Base-by-base conservation (phyloP, 2,113 vertebrate genomes). In the Elgaria multicarinata region DNA sequence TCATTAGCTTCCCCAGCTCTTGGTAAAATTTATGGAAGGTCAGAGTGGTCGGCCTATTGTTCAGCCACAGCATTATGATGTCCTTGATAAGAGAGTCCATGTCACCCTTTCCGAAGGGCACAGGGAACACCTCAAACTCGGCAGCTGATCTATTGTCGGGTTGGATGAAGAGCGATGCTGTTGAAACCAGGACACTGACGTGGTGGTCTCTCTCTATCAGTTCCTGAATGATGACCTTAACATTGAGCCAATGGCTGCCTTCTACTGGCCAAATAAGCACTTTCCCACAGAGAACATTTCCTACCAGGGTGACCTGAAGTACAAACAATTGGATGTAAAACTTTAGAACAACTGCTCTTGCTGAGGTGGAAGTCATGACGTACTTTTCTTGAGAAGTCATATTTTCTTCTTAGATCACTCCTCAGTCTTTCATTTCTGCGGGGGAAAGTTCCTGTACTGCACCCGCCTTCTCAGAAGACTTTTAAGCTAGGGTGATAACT, bases 161-260 rank as follows among this genome's bases (percentile, higher is more conserved):
- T 1, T 95, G 92, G 53, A 98, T 96, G 33, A 95, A 96, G 31
- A 97, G 92, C 8, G 96, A 93, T 4, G 93, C 92, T 0, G 97
- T 95, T 78, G 96, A 92, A 46, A 94, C 85, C 64, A 98, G 87
- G 77, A 98, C 71, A 0, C 96, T 98, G 78, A 98, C 92, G 1
- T 71, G 95, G 91, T 98, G 97, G 83, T 97, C 96, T 0, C 95
- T 97, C 10, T 2, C 87, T 33, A 93, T 93, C 33, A 98, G 84
- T 83, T 97, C 97, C 77, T 97, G 94, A 71, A 97, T 71, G 77
- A 98, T 93, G 16, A 84, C 72, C 62, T 97, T 96, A 93, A 98
- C 95, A 13, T 98, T 98, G 93, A 97, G 85, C 98, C 98, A 98
- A 90, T 98, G 97, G 71, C 98, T 98, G 90, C 94, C 97, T 92